A percentile compares a stretch with the other conserved stretches of the same genome.
These are phyloP conservation scores for Mimachlamys varia DNA, from an alignment of 2,888 invertebrate genomes.

Conservation along the genomic window DNA sequence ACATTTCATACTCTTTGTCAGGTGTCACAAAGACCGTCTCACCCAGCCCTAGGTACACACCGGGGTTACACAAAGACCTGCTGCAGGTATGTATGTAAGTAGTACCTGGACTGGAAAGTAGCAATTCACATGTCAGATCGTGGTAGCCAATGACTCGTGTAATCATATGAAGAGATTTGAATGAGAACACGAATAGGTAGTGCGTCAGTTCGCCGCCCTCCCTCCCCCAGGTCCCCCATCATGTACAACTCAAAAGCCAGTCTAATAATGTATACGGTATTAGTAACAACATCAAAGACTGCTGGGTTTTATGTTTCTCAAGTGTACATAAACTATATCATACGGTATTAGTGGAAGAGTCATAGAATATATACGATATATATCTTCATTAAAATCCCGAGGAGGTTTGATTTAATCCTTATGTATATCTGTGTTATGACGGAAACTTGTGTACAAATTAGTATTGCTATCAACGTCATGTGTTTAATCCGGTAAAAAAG, in stretches of 20 bases:
- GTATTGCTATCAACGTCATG: background rate
- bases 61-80: background rate
- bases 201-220: background rate
- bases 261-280: background rate
- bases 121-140: background rate
- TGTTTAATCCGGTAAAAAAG: background rate
- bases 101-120: background rate
- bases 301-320: background rate
- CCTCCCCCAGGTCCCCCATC: background rate
- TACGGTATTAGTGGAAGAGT: background rate
- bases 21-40: background rate
- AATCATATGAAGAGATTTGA: constrained; percentile 8
- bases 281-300: background rate
- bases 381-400: background rate
- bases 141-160: background rate
- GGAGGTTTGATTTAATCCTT: constrained; percentile 14
- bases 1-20: background rate
- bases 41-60: background rate
- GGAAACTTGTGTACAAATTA: background rate
- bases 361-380: background rate
- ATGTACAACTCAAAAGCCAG: background rate
- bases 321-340: background rate
- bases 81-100: background rate
- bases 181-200: background rate
- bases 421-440: background rate